Percentiles rank a stretch among this genome's conserved stretches.
Conservation (phyloP, 2,888 invertebrate species). For the Rambutsinella grinnellia region DNA sequence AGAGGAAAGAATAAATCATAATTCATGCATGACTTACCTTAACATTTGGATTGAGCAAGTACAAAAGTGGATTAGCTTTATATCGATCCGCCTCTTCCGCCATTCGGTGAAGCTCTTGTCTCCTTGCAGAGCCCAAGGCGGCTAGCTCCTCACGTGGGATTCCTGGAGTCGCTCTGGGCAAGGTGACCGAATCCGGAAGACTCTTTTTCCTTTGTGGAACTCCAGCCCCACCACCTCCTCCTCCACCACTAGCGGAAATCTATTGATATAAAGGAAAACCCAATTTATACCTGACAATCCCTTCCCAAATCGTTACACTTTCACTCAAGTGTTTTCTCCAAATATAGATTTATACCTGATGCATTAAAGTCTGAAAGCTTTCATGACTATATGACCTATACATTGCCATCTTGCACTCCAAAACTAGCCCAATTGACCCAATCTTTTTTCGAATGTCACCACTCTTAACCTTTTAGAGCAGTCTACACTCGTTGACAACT, state of each 20-base stretch:
- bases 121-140: slow-evolving; percentile 89
- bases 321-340: neutral
- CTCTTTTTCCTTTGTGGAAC: slow-evolving; percentile 94
- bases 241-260: slow-evolving; percentile 51
- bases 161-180: slow-evolving; percentile 83
- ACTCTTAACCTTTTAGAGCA: no score
- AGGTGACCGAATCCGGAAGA: slow-evolving; percentile 92
- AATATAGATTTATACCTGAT: slow-evolving; percentile 34
- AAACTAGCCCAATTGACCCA: no score
- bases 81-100: slow-evolving; percentile 92
- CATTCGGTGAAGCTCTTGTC: slow-evolving; percentile 94
- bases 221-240: slow-evolving; percentile 72
- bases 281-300: no score
- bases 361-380: slow-evolving; percentile 41
- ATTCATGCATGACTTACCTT: slow-evolving; percentile 77
- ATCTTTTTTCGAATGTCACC: no score
- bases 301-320: no score
- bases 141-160: slow-evolving; percentile 97
- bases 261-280: no score
- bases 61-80: slow-evolving; percentile 93
- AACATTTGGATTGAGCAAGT: slow-evolving; percentile 96
- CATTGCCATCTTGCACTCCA: slow-evolving; percentile 11
- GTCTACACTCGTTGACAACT: no score
- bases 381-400: slow-evolving; percentile 50
- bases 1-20: neutral